Evolutionary conservation across 2,797 vertebrate genomes (phyloP), one percentile per base, ranked within the genome.

Genomic region (Myripristis murdjan): DNA sequence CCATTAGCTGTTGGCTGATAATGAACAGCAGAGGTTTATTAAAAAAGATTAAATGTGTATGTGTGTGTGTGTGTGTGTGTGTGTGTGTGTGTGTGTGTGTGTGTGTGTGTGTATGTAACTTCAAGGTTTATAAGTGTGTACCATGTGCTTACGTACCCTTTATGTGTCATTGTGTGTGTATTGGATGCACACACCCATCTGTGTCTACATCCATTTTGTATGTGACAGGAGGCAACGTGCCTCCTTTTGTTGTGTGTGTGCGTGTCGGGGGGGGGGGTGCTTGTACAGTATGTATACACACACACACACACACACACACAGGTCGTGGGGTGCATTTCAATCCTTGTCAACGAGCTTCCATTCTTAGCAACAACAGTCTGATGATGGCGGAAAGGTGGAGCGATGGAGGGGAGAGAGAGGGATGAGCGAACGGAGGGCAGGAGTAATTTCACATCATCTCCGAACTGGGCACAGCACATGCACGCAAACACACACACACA

Each of bases 301-400:
- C 67, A 53, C 14, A 18, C 4, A 22, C 33, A 8, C 15, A 22
- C 54, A 31, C 6, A 6, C 15, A 44, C 6, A n/a, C 24, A 37
- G 28, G 53, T 33, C 49, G 23, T 22, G 56, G 65, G 26, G 56
- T 37, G 39, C 56, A 64, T 82, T 76, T 78, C 56, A 75, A 81
- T 79, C 61, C 46, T 71, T 76, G 56, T 73, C 62, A 82, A 81
- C 85, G 73, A 77, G 79, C 74, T 75, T 77, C 59, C 71, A 70
- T 71, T 75, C 43, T 77, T 75, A 66, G 63, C 76, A 80, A 83
- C 61, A 76, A 74, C 20, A 20, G 28, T 28, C 28, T 28, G 28
- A 28, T 6, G 28, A 28, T 28, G 12, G 60, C 48, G 31, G 15
- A 20, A 47, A 23, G 18, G 59, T n/a, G 62, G 22, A 26, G 22